Percentiles rank a stretch among this genome's conserved stretches.
phyloP scores from a whole-genome alignment of 2,113 vertebrate species.

The Rutilus rutilus region DNA sequence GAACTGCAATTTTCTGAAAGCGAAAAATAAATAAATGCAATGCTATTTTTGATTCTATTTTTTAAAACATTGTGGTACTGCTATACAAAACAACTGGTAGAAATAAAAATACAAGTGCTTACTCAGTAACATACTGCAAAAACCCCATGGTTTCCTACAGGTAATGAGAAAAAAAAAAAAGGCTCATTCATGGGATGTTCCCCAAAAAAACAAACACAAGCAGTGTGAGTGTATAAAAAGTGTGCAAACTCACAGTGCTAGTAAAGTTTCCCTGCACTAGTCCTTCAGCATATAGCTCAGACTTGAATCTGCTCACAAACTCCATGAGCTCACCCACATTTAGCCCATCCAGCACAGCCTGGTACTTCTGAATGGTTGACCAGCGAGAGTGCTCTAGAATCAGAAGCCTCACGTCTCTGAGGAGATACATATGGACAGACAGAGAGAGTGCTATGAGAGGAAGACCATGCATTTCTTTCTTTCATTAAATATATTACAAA shows the following conservation, averaged over 20 bases:
- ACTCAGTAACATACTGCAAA: slow-evolving; percentile 74
- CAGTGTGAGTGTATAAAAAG: not conserved
- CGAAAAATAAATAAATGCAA: slow-evolving; percentile 37
- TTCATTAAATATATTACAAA: not conserved
- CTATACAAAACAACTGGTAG: slow-evolving; percentile 26
- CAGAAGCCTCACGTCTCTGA: slow-evolving; percentile 88
- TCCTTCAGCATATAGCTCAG: slow-evolving; percentile 88
- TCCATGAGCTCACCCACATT: slow-evolving; percentile 80
- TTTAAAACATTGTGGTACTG: not conserved
- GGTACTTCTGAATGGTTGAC: slow-evolving; percentile 93
- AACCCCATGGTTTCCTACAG: slow-evolving; percentile 74
- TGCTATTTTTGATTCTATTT: not conserved
- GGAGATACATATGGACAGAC: not conserved
- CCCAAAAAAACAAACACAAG: not conserved
- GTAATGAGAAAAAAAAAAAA: not conserved
- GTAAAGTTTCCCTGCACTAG: slow-evolving; percentile 95
- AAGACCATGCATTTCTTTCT: not conserved
- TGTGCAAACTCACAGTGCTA: slow-evolving; percentile 78
- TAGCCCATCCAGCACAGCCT: slow-evolving; percentile 82
- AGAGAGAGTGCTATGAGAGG: not conserved
- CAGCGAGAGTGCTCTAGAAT: slow-evolving; percentile 89
- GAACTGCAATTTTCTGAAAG: slow-evolving; percentile 85
- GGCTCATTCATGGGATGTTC: not conserved
- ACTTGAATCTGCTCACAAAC: slow-evolving; percentile 86
- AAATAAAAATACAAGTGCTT: slow-evolving; percentile 57